A percentile compares a stretch with the other conserved stretches of the same genome.
phyloP scores from a whole-genome alignment of 2,888 invertebrate species.

The Antheraea assamensis region DNA sequence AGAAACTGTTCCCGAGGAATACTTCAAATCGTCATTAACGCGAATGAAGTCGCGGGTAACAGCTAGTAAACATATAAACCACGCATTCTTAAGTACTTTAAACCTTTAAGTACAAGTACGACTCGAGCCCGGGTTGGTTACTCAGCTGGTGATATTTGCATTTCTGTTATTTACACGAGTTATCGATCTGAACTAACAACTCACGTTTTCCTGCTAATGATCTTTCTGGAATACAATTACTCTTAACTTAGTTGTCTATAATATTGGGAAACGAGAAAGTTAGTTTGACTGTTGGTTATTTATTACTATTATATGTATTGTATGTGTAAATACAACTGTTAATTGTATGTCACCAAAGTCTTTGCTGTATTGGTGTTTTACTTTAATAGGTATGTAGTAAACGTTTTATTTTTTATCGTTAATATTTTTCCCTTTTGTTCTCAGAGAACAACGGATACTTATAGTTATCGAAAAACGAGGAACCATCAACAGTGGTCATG shows the following conservation, averaged over 20 bases:
- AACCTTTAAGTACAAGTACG: neutral
- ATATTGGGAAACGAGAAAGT: neutral
- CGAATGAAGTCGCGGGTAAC: too few species aligned
- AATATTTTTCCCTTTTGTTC: too few species aligned
- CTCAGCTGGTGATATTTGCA: slow-evolving; percentile 4
- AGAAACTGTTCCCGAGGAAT: too few species aligned
- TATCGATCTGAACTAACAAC: slow-evolving; percentile 10
- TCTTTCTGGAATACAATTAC: neutral
- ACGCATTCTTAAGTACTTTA: neutral
- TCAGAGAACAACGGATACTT: too few species aligned
- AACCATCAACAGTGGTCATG: too few species aligned
- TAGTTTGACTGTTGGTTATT: neutral
- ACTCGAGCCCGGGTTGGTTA: neutral
- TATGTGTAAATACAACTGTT: neutral
- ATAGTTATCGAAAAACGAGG: too few species aligned
- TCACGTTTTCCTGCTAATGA: slow-evolving; percentile 7
- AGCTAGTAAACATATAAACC: too few species aligned
- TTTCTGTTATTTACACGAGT: slow-evolving; percentile 4
- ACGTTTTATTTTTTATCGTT: too few species aligned
- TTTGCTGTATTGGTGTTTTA: too few species aligned
- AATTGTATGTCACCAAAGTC: neutral
- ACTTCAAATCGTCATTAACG: too few species aligned
- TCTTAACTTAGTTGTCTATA: neutral
- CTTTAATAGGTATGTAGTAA: too few species aligned
- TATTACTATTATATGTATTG: neutral